phyloP scores from a whole-genome alignment of 1,140 invertebrate species.

The Bombyx mandarina region DNA sequence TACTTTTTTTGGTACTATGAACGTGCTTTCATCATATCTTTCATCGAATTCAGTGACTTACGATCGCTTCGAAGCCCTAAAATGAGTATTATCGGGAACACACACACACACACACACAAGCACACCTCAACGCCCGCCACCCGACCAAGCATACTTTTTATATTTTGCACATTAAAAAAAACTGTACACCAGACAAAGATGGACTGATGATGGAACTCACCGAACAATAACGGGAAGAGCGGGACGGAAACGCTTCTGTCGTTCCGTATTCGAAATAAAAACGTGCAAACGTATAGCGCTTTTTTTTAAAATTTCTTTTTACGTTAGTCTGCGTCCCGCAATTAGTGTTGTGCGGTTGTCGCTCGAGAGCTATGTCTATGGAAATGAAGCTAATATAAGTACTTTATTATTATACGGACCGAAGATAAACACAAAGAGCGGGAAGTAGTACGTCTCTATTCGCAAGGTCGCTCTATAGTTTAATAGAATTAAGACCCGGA shows the following conservation, averaged over 20 bases:
- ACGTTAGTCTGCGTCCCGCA: conserved; percentile 66
- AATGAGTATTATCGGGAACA: conserved; percentile 53
- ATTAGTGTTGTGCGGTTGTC: conserved; percentile 66
- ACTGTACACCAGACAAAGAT: conserved; percentile 65
- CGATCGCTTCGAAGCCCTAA: conserved; percentile 63
- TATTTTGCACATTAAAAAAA: conserved; percentile 70
- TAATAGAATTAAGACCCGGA: conserved; percentile 22
- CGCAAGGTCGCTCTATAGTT: conserved; percentile 11
- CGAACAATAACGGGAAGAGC: conserved; percentile 56
- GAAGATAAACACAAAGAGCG: too few relatives aligned
- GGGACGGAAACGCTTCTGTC: conserved; percentile 56
- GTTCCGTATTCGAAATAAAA: conserved; percentile 61
- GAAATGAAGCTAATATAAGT: conserved; percentile 41
- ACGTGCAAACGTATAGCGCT: conserved; percentile 59
- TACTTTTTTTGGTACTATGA: too few relatives aligned
- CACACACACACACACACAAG: conserved; percentile 47
- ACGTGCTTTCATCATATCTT: too few relatives aligned
- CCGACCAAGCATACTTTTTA: conserved; percentile 60
- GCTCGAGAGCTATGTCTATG: conserved; percentile 34
- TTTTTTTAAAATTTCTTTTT: conserved; percentile 68
- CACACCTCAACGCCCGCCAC: conserved; percentile 32
- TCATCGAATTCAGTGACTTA: conserved; percentile 47
- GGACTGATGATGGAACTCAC: conserved; percentile 59
- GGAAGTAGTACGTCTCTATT: too few relatives aligned
- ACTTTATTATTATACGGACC: too few relatives aligned